A percentile compares a stretch with the other conserved stretches of the same genome.
Conservation (phyloP, 2,113 vertebrate genomes). For the Melospiza melodia region DNA sequence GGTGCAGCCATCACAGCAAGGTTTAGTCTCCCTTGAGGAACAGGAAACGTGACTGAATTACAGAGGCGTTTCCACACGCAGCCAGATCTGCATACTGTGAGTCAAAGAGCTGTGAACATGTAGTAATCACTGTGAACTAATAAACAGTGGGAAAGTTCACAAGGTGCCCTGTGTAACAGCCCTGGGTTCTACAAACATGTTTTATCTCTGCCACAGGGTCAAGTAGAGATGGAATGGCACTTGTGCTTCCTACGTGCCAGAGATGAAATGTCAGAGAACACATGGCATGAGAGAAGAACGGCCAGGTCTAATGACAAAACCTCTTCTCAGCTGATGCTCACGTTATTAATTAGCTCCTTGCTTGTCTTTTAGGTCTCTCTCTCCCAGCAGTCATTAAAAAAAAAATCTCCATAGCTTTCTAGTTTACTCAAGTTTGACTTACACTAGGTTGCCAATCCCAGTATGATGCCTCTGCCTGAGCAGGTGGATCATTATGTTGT, state of each 20-base stretch:
- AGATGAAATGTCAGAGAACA: background rate
- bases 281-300: background rate
- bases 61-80: background rate
- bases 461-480: background rate
- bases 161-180: background rate
- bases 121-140: background rate
- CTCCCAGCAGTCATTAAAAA: background rate
- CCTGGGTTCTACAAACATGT: background rate
- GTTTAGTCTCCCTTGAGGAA: background rate
- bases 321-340: background rate
- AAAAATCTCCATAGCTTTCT: background rate
- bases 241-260: background rate
- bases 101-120: background rate
- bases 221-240: background rate
- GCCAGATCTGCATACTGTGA: background rate
- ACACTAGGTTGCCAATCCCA: background rate
- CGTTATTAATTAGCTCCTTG: background rate
- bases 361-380: background rate
- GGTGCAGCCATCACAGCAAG: background rate
- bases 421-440: background rate
- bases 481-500: accelerated
- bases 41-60: background rate
- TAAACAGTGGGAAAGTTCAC: background rate
- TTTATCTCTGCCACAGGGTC: background rate
- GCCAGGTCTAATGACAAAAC: background rate